A percentile compares a stretch with the other conserved stretches of the same genome.
Conservation (phyloP, 2,888 invertebrate genomes). For the Coenonympha glycerion region DNA sequence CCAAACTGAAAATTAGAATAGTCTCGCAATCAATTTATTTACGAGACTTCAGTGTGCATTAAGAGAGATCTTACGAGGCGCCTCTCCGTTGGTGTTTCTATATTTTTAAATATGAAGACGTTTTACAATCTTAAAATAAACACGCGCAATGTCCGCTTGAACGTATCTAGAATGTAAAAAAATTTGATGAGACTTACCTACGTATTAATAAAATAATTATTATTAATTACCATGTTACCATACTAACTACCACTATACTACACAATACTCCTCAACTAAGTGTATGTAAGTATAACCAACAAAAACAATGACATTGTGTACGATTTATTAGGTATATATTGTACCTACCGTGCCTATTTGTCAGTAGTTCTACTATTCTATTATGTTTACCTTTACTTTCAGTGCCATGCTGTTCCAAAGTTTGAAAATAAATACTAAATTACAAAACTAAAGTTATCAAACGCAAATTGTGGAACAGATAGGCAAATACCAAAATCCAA, state of each 20-base stretch:
- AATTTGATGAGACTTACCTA: too few relatives aligned
- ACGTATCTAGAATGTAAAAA: conserved; percentile 53
- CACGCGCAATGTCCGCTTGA: conserved; percentile 51
- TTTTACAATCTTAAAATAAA: conserved; percentile 47
- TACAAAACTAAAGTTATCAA: not conserved
- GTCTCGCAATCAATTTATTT: not conserved
- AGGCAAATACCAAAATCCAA: not conserved
- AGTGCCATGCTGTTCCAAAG: too few relatives aligned
- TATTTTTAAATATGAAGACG: conserved; percentile 13
- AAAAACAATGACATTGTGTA: too few relatives aligned
- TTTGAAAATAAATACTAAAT: not conserved
- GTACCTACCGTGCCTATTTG: too few relatives aligned
- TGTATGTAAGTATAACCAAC: too few relatives aligned
- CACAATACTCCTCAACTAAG: too few relatives aligned
- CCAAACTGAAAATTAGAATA: not conserved
- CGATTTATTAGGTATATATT: too few relatives aligned
- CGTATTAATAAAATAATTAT: too few relatives aligned
- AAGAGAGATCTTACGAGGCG: conserved; percentile 4
- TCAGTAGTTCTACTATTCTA: too few relatives aligned
- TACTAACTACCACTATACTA: not conserved
- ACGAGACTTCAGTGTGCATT: not conserved
- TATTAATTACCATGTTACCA: not conserved
- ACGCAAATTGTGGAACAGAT: not conserved
- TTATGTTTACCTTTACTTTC: too few relatives aligned
- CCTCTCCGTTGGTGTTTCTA: not conserved